Conservation (phyloP, 2,797 vertebrate genomes). For the Falco naumanni region DNA sequence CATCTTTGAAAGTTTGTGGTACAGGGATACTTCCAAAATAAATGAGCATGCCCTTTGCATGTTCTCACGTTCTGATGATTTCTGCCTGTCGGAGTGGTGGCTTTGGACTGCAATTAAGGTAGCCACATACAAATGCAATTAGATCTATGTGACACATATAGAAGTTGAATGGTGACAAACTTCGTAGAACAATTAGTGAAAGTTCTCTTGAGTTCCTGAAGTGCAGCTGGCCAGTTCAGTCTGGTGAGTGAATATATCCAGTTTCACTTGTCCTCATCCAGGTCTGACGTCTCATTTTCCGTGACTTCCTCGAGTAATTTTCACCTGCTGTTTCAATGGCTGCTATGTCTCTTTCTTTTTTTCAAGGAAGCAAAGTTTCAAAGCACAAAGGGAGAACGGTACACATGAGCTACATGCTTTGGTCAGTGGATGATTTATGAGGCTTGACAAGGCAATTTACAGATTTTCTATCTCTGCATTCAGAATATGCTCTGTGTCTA, state of each 20-base stretch:
- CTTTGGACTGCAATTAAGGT: neutral
- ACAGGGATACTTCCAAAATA: neutral
- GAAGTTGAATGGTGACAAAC: neutral
- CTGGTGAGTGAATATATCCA: neutral
- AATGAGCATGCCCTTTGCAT: neutral
- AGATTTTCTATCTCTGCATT: constrained; percentile 26
- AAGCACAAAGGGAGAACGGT: neutral
- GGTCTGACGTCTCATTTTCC: neutral
- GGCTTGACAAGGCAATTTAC: constrained; percentile 58
- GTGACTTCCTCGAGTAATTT: neutral
- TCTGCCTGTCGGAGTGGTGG: neutral
- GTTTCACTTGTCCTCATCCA: neutral
- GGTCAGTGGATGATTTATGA: constrained; percentile 49
- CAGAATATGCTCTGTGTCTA: constrained; percentile 13
- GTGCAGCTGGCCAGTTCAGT: neutral
- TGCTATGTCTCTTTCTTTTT: neutral
- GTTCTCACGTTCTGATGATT: neutral
- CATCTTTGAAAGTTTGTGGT: neutral
- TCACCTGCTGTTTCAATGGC: neutral
- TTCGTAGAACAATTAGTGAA: neutral
- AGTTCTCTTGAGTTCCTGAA: neutral
- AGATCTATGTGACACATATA: neutral
- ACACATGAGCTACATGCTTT: neutral
- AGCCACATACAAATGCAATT: rapidly evolving
- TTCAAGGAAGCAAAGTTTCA: neutral